Evolutionary conservation across 2,113 vertebrate genomes (phyloP).

Genomic region (Geococcyx californianus): DNA sequence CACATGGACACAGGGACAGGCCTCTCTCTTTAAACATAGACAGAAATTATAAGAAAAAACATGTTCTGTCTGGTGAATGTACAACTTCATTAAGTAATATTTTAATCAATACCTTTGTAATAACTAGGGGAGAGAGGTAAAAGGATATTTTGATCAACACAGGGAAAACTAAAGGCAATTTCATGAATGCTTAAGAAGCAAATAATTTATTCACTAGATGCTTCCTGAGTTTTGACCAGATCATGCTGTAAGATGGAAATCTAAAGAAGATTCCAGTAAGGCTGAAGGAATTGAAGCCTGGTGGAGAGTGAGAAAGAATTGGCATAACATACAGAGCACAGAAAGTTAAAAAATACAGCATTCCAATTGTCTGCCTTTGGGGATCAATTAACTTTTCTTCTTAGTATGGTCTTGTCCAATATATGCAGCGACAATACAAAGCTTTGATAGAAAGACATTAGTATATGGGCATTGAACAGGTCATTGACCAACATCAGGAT

Average conservation of each 20-base stretch:
- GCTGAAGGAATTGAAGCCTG: background rate
- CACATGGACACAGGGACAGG: background rate
- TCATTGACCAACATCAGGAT: background rate
- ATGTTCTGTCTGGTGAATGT: background rate
- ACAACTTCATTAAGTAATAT: background rate
- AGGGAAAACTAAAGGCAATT: background rate
- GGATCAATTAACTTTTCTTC: background rate
- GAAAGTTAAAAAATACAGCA: rapidly evolving
- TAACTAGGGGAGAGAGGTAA: background rate
- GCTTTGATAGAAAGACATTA: background rate
- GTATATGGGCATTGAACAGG: background rate
- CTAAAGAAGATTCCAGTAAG: background rate
- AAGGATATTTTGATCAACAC: background rate
- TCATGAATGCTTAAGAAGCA: background rate
- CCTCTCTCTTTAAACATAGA: background rate
- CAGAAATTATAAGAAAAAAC: background rate
- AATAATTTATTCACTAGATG: background rate
- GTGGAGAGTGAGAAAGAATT: background rate
- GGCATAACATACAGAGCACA: rapidly evolving
- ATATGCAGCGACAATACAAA: background rate
- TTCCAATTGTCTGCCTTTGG: background rate
- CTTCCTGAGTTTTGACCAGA: background rate
- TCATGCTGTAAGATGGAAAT: background rate
- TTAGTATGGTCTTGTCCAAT: background rate
- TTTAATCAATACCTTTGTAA: background rate